phyloP scores from a whole-genome alignment of 2,797 vertebrate species.

The Micromesistius poutassou region DNA sequence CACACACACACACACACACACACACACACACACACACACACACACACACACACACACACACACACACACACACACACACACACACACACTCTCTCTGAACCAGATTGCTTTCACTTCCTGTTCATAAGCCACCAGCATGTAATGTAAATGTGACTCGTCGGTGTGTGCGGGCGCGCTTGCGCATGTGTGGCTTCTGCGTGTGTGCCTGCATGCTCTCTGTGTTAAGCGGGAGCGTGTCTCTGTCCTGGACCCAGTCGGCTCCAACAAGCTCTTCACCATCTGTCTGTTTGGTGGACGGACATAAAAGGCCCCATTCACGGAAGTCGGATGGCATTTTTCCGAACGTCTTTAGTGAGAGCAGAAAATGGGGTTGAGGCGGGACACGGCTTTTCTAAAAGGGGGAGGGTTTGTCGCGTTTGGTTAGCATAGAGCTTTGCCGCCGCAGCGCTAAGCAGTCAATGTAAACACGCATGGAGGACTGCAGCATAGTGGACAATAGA shows the following conservation, averaged over 20 bases:
- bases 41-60: background rate
- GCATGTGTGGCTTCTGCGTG: background rate
- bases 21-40: no score
- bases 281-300: background rate
- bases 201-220: background rate
- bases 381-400: background rate
- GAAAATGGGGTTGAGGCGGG: background rate
- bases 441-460: background rate
- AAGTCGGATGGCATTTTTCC: background rate
- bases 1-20: no score
- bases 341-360: background rate
- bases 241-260: background rate
- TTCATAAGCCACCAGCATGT: slow-evolving; percentile 2
- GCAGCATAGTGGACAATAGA: background rate
- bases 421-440: no score
- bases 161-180: background rate
- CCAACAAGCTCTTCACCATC: slow-evolving; percentile 19
- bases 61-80: background rate
- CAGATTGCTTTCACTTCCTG: slow-evolving; percentile 5
- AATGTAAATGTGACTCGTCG: background rate
- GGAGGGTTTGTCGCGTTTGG: background rate
- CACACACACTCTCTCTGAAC: background rate
- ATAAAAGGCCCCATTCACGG: slow-evolving; percentile 15
- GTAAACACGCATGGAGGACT: background rate
- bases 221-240: slow-evolving; percentile 10